Evolutionary conservation across 1,140 invertebrate genomes (phyloP), one percentile per base, ranked within the genome.

Genomic region (Stratiolaelaps scimitus): DNA sequence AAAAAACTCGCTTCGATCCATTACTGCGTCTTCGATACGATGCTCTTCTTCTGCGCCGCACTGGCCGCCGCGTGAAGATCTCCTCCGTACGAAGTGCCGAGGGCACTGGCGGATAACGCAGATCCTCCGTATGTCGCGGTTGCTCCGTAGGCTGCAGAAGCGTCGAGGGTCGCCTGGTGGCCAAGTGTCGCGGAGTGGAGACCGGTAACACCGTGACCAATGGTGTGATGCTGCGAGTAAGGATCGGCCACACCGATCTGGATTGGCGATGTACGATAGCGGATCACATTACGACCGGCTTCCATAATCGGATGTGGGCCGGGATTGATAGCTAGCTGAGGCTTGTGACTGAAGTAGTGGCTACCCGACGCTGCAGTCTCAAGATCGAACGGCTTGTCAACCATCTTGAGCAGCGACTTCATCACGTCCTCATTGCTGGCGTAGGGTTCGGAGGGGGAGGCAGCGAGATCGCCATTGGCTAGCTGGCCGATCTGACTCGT

Each of bases 271-370:
- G 53, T 60, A 10, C 53, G 53, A 23, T 60, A 60, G 4, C 53
- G 53, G 26, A 60, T 60, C 53, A 60, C 53, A 34, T 60, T 60
- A 15, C 53, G 26, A 34, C 26, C 53, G 10, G 53, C 15, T 26
- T 60, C 53, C 53, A 60, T 60, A 15, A 60, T 60, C 26, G 53
- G 53, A 60, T 60, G 53, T 26, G 53, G 53, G 17, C 53, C 53
- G 23, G 53, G 53, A 34, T 26, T 60, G 53, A 60, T 29, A 23
- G 53, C 53, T 26, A 60, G 53, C 15, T 60, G 53, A 26, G 53
- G 53, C 15, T 60, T 60, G 13, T 60, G 53, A 29, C 34, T 26
- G 23, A 29, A 60, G 23, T 60, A 60, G 23, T 60, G 53, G 10
- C 23, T 60, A 19, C 53, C 53, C 19, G 53, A 20, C 13, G 53